These are phyloP conservation scores for Phoenicopterus ruber DNA, from an alignment of 2,113 vertebrate genomes.

Conservation along the genomic window DNA sequence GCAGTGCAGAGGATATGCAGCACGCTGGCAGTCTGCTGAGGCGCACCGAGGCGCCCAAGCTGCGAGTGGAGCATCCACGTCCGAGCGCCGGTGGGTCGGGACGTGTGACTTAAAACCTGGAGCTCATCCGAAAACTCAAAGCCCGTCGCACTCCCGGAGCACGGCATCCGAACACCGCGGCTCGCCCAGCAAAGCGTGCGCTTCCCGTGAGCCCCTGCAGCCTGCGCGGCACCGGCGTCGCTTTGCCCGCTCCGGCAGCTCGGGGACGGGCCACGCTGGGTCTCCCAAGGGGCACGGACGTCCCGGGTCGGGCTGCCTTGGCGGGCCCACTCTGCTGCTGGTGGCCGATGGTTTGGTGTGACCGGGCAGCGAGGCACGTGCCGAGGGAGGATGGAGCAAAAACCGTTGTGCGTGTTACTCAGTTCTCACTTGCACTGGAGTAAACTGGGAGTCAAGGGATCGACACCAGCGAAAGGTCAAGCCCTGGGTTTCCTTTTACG, in stretches of 20 bases:
- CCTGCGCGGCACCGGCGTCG: rapidly evolving
- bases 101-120: not conserved
- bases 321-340: not conserved
- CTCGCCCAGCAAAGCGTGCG: not conserved
- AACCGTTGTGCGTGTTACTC: not conserved
- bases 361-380: rapidly evolving
- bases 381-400: not conserved
- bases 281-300: not conserved
- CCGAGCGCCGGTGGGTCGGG: rapidly evolving
- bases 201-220: not conserved
- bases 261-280: rapidly evolving
- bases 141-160: rapidly evolving
- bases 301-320: not conserved
- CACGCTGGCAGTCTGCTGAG: not conserved
- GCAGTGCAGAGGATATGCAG: rapidly evolving
- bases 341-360: not conserved
- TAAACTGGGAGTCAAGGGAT: not conserved
- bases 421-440: not conserved
- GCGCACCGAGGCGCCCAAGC: not conserved
- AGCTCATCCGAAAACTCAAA: not conserved
- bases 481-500: not conserved
- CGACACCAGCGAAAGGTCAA: not conserved
- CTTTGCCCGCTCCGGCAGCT: not conserved
- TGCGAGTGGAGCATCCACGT: not conserved
- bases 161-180: rapidly evolving